A percentile compares a stretch with the other conserved stretches of the same genome.
These are phyloP conservation scores for Margaritifera margaritifera DNA, from an alignment of 2,888 invertebrate species.

Conservation along the genomic window DNA sequence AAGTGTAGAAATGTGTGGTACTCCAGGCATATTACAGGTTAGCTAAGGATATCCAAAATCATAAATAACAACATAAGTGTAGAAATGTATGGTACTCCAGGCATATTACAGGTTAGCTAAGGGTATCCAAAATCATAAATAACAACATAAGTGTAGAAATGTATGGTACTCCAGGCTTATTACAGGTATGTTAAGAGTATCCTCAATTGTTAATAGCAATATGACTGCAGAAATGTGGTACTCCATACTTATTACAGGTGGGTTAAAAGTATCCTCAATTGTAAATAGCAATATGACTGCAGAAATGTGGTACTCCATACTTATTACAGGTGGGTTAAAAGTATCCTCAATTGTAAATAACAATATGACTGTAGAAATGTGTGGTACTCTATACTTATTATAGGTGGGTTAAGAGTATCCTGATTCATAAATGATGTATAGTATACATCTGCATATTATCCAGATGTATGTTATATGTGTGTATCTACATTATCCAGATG, in stretches of 20 bases:
- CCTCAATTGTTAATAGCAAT: conserved; percentile 73
- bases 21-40: too few species aligned
- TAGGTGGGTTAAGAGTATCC: conserved; percentile 66
- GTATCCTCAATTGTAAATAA: conserved; percentile 69
- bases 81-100: too few species aligned
- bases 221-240: conserved; percentile 75
- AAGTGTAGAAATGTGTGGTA: too few species aligned
- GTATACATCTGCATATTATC: not conserved
- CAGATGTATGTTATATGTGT: not conserved
- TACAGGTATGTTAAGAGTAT: conserved; percentile 76
- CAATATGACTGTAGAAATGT: conserved; percentile 77
- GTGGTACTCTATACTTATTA: conserved; percentile 76
- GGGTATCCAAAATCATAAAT: too few species aligned
- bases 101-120: too few species aligned
- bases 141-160: conserved; percentile 77
- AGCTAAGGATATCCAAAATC: too few species aligned
- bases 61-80: too few species aligned
- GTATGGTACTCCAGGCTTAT: conserved; percentile 76
- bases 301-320: conserved; percentile 77
- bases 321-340: conserved; percentile 76
- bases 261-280: conserved; percentile 73
- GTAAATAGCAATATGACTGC: conserved; percentile 73
- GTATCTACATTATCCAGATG: not conserved
- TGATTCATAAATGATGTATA: too few species aligned
- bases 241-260: conserved; percentile 78